Base-by-base conservation (phyloP, 2,113 vertebrate species). In the Corythornis cristatus region DNA sequence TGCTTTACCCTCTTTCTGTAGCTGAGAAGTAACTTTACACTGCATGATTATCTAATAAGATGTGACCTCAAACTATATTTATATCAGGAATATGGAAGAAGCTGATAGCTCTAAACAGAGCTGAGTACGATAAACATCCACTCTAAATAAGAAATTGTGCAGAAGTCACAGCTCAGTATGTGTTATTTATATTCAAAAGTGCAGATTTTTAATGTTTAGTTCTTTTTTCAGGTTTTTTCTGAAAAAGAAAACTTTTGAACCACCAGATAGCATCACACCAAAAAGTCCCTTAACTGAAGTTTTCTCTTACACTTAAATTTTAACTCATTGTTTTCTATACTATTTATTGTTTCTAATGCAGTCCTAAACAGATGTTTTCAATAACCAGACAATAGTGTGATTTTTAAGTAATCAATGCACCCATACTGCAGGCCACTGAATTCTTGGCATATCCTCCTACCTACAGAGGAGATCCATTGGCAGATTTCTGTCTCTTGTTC, bases 181-280 rank as follows among this genome's bases (percentile, higher is more conserved):
- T 88, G 26, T 65, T 96, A 87, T 93, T 91, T 45, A 61, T 76
- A 90, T 88, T 57, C 90, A 85, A 25, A 96, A 90, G 11, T 42
- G 25, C 31, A 62, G 56, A 62, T 73, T 92, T 87, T 54, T 73
- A 46, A 40, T 23, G 9, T 64, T 89, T 78, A 9, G 7, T 51
- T 89, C 62, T 23, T 43, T 73, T 89, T 54, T 21, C 68, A 76
- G n/a, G 11, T 2, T 86, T 89, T 76, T 79, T 12, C 43, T 43
- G 67, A 23, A 80, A 83, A 85, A 85, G 17, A 15, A 37, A 89
- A 83, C 57, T 93, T 94, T 42, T 26, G 42, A 92, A 45, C 5
- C 31, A 42, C 6, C n/a, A 42, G 26, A 11, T 25, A 62, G 6
- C 1, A 0, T 54, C 31, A 56, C 5, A 2, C 45, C 56, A 7